Evolutionary conservation across 2,888 invertebrate species (phyloP).

Genomic region (Leucophenga montana): DNA sequence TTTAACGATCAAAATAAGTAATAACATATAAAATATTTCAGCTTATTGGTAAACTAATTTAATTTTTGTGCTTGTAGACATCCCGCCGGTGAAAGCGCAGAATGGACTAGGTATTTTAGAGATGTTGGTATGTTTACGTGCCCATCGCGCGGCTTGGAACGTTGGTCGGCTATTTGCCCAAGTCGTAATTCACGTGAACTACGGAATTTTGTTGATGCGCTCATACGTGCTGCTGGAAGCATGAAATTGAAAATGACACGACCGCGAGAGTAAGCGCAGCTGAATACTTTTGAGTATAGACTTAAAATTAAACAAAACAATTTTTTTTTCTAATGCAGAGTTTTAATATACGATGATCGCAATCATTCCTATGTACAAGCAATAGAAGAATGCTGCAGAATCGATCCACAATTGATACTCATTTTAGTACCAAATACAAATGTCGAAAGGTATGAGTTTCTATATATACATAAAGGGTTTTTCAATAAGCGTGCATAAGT

Average conservation of each 20-base stretch:
- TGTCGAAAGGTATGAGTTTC: slow-evolving; percentile 80
- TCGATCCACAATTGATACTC: slow-evolving; percentile 80
- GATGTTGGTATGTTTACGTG: slow-evolving; percentile 72
- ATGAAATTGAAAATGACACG: slow-evolving; percentile 74
- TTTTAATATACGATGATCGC: slow-evolving; percentile 75
- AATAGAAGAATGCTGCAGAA: slow-evolving; percentile 76
- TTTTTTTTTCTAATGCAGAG: too few relatives aligned
- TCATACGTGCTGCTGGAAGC: slow-evolving; percentile 73
- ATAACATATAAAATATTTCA: neutral
- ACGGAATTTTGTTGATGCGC: slow-evolving; percentile 58
- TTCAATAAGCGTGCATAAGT: too few relatives aligned
- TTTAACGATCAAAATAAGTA: slow-evolving; percentile 73
- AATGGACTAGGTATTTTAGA: slow-evolving; percentile 85
- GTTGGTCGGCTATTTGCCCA: slow-evolving; percentile 73
- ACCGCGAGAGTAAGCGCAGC: slow-evolving; percentile 65
- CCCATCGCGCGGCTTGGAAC: slow-evolving; percentile 64
- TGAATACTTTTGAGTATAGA: neutral
- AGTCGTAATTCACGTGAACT: slow-evolving; percentile 59
- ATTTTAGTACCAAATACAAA: slow-evolving; percentile 82
- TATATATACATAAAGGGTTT: too few relatives aligned
- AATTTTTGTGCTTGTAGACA: slow-evolving; percentile 45
- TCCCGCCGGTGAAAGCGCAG: slow-evolving; percentile 77
- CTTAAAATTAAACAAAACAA: too few relatives aligned
- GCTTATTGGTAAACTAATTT: neutral
- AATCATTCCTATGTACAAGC: slow-evolving; percentile 77